Base-by-base conservation (phyloP, 2,113 vertebrate species). In the Marmota monax region DNA sequence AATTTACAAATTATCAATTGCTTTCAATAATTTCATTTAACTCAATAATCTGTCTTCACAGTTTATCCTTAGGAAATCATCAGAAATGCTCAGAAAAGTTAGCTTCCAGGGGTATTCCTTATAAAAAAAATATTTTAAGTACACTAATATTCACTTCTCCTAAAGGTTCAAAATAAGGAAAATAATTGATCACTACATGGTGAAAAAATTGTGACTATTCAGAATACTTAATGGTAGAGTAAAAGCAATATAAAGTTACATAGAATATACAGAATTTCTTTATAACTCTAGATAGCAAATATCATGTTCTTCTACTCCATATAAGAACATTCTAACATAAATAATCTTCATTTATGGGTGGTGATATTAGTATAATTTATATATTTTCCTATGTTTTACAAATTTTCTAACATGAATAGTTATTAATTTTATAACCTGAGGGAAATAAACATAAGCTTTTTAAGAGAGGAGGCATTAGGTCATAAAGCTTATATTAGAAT, bases 11-110 rank as follows among this genome's bases (percentile, higher is more conserved):
- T 18, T 51, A 69, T 29, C 42, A 51, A 23, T 39, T 85, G 20
- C 53, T 85, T 87, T 42, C 90, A 94, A 61, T 70, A 58, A 84
- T n/a, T 80, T 7, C 34, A 8, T 67, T 53, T 82, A 94, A 61
- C 39, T 65, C 37, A 37, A 73, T 69, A 53, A 94, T 67, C 14
- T 48, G 29, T 78, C 39, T 88, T 79, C 27, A 79, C 17, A 45
- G 74, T 32, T 86, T 78, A 70, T 91, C 61, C 78, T 86, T 53
- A 84, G 61, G 61, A 90, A 96, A 89, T 83, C 27, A 88, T 74
- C 3, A 34, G 67, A 88, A 14, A 84, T 45, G 20, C 25, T 88
- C 32, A 77, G 13, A 80, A 29, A 90, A 82, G 29, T 48, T 94
- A 39, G 51, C 56, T 16, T 84, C 51, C 17, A 37, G 73, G 4